These are phyloP conservation scores for Amazonetta brasiliensis DNA, from an alignment of 2,797 vertebrate species.

Conservation along the genomic window DNA sequence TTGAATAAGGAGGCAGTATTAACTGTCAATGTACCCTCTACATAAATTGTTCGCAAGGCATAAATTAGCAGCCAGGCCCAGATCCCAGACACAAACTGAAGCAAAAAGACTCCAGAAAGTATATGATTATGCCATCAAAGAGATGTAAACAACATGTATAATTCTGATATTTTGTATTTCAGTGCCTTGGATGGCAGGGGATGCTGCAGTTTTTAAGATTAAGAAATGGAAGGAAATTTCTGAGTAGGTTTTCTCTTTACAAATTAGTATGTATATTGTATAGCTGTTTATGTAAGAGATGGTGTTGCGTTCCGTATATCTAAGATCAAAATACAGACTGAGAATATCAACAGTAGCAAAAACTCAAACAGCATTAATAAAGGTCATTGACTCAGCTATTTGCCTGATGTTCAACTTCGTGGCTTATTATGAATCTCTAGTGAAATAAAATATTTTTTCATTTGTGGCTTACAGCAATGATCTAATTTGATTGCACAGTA, in stretches of 20 bases:
- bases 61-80: background rate
- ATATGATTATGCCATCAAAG: background rate
- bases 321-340: background rate
- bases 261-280: background rate
- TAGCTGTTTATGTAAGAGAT: background rate
- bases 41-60: background rate
- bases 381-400: slow-evolving; percentile 4
- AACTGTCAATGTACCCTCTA: background rate
- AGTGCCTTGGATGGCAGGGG: background rate
- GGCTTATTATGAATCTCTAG: background rate
- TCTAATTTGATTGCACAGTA: slow-evolving; percentile 7
- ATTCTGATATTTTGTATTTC: background rate
- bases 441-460: slow-evolving; percentile 29
- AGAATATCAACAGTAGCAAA: background rate
- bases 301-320: background rate
- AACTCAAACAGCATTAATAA: background rate
- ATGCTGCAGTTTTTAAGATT: background rate
- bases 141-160: background rate
- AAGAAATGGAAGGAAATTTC: background rate
- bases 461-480: background rate
- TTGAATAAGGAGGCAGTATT: background rate
- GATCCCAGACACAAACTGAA: background rate
- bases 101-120: background rate
- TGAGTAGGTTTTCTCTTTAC: background rate
- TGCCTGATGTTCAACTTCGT: background rate